Conservation (phyloP, 1,140 invertebrate species). For the Agrypnia vestita region DNA sequence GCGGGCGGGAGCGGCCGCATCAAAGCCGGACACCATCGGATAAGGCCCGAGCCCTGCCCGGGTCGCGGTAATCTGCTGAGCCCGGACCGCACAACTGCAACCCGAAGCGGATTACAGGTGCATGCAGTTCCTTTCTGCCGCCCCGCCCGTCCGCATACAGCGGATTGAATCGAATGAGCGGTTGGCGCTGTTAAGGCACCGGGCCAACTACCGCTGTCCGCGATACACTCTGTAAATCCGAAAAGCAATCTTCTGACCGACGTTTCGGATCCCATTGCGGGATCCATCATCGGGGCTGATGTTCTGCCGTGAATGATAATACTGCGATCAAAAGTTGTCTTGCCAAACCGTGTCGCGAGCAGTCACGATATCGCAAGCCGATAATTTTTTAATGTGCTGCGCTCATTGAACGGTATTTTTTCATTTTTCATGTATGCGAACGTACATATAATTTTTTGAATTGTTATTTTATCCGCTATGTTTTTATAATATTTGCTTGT, state of each 20-base stretch:
- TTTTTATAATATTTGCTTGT: no score
- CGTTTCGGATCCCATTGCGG: no score
- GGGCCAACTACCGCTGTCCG: neutral
- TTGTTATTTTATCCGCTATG: no score
- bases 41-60: neutral
- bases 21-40: conserved; percentile 22
- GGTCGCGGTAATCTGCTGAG: neutral
- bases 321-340: no score
- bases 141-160: neutral
- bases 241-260: neutral
- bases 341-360: no score
- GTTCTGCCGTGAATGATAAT: neutral
- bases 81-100: neutral
- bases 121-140: neutral
- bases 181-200: no score
- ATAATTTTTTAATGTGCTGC: no score
- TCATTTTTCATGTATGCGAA: no score
- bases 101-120: neutral
- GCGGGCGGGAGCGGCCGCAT: neutral
- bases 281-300: no score
- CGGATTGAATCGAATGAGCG: neutral
- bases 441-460: no score
- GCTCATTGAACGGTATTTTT: no score
- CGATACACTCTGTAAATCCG: neutral
- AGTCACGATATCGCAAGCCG: no score